Evolutionary conservation across 2,797 vertebrate genomes (phyloP).

Genomic region (Brachyrhaphis roseni): DNA sequence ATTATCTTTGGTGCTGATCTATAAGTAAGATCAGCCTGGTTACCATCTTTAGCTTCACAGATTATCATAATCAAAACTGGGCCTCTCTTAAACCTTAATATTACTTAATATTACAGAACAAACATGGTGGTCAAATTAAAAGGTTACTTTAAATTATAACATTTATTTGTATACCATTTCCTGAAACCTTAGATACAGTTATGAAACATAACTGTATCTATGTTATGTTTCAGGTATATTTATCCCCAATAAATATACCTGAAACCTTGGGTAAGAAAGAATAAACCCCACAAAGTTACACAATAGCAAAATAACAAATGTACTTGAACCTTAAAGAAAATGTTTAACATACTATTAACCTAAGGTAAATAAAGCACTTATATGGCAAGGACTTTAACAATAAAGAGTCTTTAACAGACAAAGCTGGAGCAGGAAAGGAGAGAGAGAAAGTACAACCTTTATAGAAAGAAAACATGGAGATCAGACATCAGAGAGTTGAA

Average conservation of each 20-base stretch:
- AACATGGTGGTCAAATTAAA: not conserved
- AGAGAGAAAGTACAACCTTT: not conserved
- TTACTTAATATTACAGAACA: not conserved
- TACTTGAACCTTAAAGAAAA: not conserved
- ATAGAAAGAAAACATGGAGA: not conserved
- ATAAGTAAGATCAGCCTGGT: not conserved
- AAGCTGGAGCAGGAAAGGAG: not conserved
- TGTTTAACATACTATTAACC: not conserved
- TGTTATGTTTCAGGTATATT: too few relatives aligned
- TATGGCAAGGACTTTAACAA: not conserved
- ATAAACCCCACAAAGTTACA: not conserved
- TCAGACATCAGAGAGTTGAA: not conserved
- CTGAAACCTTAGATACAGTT: not conserved
- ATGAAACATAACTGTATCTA: too few relatives aligned
- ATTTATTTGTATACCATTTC: not conserved
- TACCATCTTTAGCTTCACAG: not conserved
- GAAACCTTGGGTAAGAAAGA: not conserved
- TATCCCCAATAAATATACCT: not conserved
- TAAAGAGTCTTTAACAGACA: not conserved
- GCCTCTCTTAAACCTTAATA: not conserved
- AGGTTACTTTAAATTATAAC: not conserved
- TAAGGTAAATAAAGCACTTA: not conserved
- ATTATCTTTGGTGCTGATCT: not conserved
- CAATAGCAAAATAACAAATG: not conserved
- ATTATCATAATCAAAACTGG: not conserved